phyloP scores from a whole-genome alignment of 2,113 vertebrate genomes.

The Gavia stellata region DNA sequence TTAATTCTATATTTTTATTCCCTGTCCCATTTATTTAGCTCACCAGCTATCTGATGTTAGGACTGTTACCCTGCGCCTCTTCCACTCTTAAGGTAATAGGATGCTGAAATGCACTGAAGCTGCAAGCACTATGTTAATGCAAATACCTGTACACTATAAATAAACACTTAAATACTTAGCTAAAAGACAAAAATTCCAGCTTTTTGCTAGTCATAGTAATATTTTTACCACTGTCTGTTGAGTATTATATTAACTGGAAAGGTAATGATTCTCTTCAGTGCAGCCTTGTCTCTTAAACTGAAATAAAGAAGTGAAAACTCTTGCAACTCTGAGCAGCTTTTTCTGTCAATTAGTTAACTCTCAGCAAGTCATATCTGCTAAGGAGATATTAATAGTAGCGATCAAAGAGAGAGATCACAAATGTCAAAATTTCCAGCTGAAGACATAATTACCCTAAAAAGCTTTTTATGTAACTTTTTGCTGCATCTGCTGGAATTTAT shows the following conservation, averaged over 20 bases:
- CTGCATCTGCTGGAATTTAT: constrained; percentile 43
- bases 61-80: accelerated
- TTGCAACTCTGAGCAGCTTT: not conserved
- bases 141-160: not conserved
- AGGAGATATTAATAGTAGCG: constrained; percentile 56
- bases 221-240: not conserved
- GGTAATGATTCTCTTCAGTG: not conserved
- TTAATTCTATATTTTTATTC: not conserved
- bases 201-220: not conserved
- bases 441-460: constrained; percentile 64
- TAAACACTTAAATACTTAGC: not conserved
- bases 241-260: not conserved
- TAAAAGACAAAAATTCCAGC: not conserved
- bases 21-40: not conserved
- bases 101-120: not conserved
- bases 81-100: not conserved
- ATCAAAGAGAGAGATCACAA: constrained; percentile 54
- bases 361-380: constrained; percentile 19
- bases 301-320: constrained; percentile 6
- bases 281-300: not conserved
- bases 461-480: constrained; percentile 60
- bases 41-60: not conserved
- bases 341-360: constrained; percentile 50
- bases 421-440: constrained; percentile 63
- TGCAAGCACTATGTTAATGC: not conserved